Evolutionary conservation across 2,797 vertebrate species (phyloP), one percentile per base, ranked within the genome.

Genomic region (Lagorchestes hirsutus): DNA sequence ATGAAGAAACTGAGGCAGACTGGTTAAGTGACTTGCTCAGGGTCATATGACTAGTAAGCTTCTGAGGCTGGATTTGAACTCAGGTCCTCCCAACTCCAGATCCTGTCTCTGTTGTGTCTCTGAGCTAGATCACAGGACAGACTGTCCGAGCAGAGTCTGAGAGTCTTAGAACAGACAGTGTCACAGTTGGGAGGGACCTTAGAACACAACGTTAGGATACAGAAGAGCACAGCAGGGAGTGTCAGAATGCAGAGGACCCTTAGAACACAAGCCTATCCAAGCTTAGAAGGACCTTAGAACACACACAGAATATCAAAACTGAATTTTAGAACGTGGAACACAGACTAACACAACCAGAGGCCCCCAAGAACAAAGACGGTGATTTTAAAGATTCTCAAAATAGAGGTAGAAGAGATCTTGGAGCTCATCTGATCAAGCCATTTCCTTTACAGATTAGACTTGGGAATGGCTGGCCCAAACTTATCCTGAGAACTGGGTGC

Each of bases 1-100:
- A 46, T 62, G 56, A 96, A 28, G 54, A 91, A 74, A 91, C 6
- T 91, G 54, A 91, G 56, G 62, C 34, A 67, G 57, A 57, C n/a
- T 18, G 14, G 46, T 93, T 54, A 50, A n/a, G 28, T 54, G 92
- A 50, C 91, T 95, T 92, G 50, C 29, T 24, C 12, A 27, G 50
- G 62, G 29, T 22, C 59, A 54, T 34, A 31, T 4, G 67, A n/a
- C 8, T 27, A 55, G 54, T 82, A 91, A 55, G 54, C 31, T 5
- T 16, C 12, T 67, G 92, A 58, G 16, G 0, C 93, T 90, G 59
- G 93, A 31, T 58, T 58, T 91, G 57, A 91, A 34, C 29, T 52
- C 93, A 10, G 46, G 1, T 8, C 54, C 3, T 28, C 40, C 2
- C 14, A 28, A 34, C 24, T 91, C 31, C n/a, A 12, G 46, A 82